Base-by-base conservation (phyloP, 1,140 invertebrate genomes). In the Hyles vespertilio region DNA sequence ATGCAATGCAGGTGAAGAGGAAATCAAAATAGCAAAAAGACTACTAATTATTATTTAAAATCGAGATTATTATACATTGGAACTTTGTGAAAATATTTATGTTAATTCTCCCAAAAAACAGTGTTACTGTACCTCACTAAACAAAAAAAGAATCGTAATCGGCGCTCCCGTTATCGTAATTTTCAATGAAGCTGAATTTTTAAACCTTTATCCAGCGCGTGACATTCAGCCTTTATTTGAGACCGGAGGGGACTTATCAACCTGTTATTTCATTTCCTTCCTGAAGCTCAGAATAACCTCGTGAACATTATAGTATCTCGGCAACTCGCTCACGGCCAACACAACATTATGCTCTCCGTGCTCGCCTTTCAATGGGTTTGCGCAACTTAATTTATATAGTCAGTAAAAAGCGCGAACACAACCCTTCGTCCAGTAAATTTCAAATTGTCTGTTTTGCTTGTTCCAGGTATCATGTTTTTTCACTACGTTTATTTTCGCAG, bases 201-300 rank as follows among this genome's bases (percentile, higher is more conserved):
- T 67, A 64, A 69, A 69, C 66, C 60, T 72, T 69, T 67, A 63
- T 62, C 62, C 61, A 59, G 34, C n/a, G 47, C 46, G 59, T 60
- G 67, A 69, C 69, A 70, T 67, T 72, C 67, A 56, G 67, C 70
- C 65, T 72, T 70, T 70, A 77, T 72, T 74, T 65, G 64, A 51
- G 59, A 63, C 65, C 64, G 65, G 67, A 70, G 67, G 68, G 72
- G 74, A 71, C 71, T 76, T 79, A 76, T 79, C 73, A 66, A 70
- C 69, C 69, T 73, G 72, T 75, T 78, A 78, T 78, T 70, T 70
- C 51, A 59, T 71, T 69, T 67, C 70, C 65, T 77, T 77, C 74
- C 69, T 74, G 72, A 48, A 46, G 58, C 65, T 54, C 63, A 71
- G 60, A 73, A 71, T 40, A 40, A 40, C 3, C 36, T 40, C 8